These are phyloP conservation scores for Pterocles burchelli DNA, from an alignment of 2,113 vertebrate genomes.

Conservation along the genomic window DNA sequence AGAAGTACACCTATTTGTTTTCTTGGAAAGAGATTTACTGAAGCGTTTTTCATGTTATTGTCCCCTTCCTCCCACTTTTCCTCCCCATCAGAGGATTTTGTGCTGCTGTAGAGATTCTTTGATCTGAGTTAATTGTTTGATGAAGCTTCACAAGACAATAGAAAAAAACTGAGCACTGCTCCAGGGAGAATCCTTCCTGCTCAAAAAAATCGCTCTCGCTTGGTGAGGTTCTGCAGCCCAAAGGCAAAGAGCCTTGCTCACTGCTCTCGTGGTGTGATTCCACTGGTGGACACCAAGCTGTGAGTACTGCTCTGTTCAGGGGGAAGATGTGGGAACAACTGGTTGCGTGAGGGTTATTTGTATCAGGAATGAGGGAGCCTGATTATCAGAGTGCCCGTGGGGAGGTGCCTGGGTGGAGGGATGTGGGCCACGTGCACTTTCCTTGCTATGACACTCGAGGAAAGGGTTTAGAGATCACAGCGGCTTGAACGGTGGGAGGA, in stretches of 20 bases:
- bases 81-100: not conserved
- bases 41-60: not conserved
- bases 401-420: not conserved
- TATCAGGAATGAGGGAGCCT: not conserved
- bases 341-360: too few relatives aligned
- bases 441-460: not conserved
- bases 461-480: not conserved
- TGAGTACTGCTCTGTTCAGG: fast-evolving
- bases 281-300: not conserved
- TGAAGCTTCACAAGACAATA: not conserved
- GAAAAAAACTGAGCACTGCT: not conserved
- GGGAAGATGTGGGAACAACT: not conserved
- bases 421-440: fast-evolving
- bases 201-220: not conserved
- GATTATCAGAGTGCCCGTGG: not conserved
- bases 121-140: slow-evolving; percentile 43
- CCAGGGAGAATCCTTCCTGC: not conserved
- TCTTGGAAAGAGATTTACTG: slow-evolving; percentile 36
- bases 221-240: not conserved
- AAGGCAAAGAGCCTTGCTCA: not conserved
- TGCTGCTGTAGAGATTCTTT: slow-evolving; percentile 17
- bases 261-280: not conserved
- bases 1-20: not conserved
- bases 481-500: not conserved
- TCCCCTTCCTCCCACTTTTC: not conserved